Evolutionary conservation across 2,888 invertebrate genomes (phyloP).

Genomic region (Drosophila bunnanda): DNA sequence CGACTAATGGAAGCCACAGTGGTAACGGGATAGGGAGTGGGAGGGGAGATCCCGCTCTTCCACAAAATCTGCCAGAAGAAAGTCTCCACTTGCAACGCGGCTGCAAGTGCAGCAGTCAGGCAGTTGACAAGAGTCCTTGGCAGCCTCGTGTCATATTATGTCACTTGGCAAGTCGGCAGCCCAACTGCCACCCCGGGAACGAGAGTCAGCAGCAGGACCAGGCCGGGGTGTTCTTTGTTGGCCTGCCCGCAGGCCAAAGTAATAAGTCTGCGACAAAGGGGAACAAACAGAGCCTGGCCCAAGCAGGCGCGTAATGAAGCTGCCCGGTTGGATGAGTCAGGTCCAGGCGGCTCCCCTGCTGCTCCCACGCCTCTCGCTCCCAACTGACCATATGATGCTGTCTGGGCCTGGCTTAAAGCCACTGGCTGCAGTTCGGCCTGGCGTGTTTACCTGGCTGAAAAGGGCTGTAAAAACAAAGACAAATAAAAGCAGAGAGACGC

Average conservation of each 20-base stretch:
- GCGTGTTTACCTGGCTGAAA: slow-evolving; percentile 76
- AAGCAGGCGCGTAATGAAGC: slow-evolving; percentile 55
- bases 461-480: slow-evolving; percentile 76
- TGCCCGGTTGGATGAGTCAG: slow-evolving; percentile 38
- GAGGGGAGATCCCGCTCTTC: neutral
- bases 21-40: neutral
- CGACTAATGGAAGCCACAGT: slow-evolving; percentile 50
- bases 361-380: neutral
- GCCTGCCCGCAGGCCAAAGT: slow-evolving; percentile 34
- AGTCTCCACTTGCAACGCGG: slow-evolving; percentile 21
- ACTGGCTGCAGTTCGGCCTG: slow-evolving; percentile 20
- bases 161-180: slow-evolving; percentile 22
- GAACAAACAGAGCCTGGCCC: slow-evolving; percentile 23
- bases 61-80: slow-evolving; percentile 19
- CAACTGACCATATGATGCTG: slow-evolving; percentile 42
- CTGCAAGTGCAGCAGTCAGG: slow-evolving; percentile 33
- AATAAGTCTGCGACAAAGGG: slow-evolving; percentile 31
- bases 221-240: slow-evolving; percentile 17
- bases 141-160: slow-evolving; percentile 65
- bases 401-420: slow-evolving; percentile 27
- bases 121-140: slow-evolving; percentile 44
- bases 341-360: slow-evolving; percentile 4
- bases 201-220: neutral
- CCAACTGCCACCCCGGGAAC: slow-evolving; percentile 14
- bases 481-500: slow-evolving; percentile 57